Base-by-base conservation (phyloP, 1,140 invertebrate species). In the Diabrotica virgifera region DNA sequence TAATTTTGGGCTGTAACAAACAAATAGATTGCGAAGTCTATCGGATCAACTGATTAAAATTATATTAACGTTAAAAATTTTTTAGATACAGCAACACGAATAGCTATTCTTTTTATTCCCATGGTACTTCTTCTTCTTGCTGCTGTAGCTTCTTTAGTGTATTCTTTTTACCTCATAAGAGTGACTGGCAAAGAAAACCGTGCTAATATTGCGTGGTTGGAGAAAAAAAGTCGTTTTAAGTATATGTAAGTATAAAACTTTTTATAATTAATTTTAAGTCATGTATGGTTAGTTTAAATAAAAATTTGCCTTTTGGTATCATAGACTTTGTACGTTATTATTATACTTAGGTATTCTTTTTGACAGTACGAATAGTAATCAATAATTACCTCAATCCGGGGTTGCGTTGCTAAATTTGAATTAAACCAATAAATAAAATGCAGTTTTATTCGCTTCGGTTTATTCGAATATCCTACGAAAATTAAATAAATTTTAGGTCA, bases 241-340 rank as follows among this genome's bases (percentile, higher is more conserved):
- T 61, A 52, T 14, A 61, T 51, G 59, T 61, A 36, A 61, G 59
- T 61, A 51, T 11, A 7, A 24, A 52, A 12, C 12, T 56, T 6
- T 51, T 2, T 5, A 10, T 12, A 51, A 51, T 2, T 51, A 11
- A 2, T 51, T 51, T 11, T 51, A 5, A 2, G 46, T 51, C 12
- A 12, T 51, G 1, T 51, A 51, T 51, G 9, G 1, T 2, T 51
- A 5, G 2, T 10, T 1, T 51, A 11, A 10, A 10, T 51, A 10
- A 51, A 51, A 51, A 12, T 12, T 51, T 11, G 9, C 46, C 1
- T 24, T 51, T 51, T 51, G 46, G 2, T 5, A 51, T 51, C 46
- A 51, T 51, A 12, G 46, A 2, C 5, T 12, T 12, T 51, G 12
- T 12, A 5, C 2, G 1, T 11, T 11, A 51, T 51, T 51, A 2